Evolutionary conservation across 2,888 invertebrate genomes (phyloP).

Genomic region (Hyposoter dolosus): DNA sequence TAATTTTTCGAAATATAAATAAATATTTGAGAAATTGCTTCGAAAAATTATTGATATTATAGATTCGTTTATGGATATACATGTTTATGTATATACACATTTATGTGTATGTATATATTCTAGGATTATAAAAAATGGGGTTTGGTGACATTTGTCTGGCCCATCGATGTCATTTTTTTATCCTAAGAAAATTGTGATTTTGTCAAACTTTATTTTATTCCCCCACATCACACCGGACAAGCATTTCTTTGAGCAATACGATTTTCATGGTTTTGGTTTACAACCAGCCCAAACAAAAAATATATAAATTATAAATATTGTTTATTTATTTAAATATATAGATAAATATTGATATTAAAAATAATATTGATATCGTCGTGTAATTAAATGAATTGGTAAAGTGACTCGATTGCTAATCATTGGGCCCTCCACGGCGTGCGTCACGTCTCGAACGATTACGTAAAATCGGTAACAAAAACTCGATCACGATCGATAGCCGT

Average conservation of each 20-base stretch:
- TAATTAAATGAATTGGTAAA: slow-evolving; percentile 43
- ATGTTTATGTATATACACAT: neutral
- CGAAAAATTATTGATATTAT: slow-evolving; percentile 59
- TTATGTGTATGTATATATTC: neutral
- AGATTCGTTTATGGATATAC: slow-evolving; percentile 13
- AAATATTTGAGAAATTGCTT: slow-evolving; percentile 32
- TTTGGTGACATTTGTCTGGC: neutral
- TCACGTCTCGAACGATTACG: slow-evolving; percentile 7
- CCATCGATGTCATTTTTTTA: neutral
- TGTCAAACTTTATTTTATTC: neutral
- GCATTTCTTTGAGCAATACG: slow-evolving; percentile 8
- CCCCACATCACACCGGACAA: neutral
- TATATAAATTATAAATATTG: slow-evolving; percentile 10
- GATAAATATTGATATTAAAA: slow-evolving; percentile 2
- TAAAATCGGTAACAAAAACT: slow-evolving; percentile 12
- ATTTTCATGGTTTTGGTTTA: neutral
- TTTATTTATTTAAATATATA: slow-evolving; percentile 11
- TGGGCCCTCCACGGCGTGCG: slow-evolving; percentile 17
- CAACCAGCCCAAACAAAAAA: neutral
- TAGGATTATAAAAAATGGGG: neutral
- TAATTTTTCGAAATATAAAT: slow-evolving; percentile 52
- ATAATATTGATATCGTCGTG: slow-evolving; percentile 51
- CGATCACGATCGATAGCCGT: slow-evolving; percentile 33
- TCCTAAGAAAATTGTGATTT: neutral
- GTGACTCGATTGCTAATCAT: slow-evolving; percentile 40